Base-by-base conservation (phyloP, 1,140 invertebrate genomes). In the Lepeophtheirus salmonis region DNA sequence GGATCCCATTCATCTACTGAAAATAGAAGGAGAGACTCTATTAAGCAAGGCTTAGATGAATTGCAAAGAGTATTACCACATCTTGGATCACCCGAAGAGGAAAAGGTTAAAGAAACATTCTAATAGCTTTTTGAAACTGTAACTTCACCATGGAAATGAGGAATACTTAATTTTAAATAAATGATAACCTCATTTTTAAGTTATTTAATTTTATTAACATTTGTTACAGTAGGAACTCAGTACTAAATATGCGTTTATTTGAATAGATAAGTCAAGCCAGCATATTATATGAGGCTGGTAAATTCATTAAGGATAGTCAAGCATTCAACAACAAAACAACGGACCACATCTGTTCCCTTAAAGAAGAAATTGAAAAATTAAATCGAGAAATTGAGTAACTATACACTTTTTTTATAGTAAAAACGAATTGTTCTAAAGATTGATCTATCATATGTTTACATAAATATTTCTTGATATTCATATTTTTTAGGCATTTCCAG, bases 11-110 rank as follows among this genome's bases (percentile, higher is more conserved):
- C 30, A 12, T n/a, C 23, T 10, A 17, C 55, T 17, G 55, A 57
- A 25, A 57, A 17, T 41, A 25, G 25, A 17, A 2, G 55, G 16
- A 24, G 55, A 3, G 55, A 57, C 26, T 57, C 55, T 2, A 57
- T 57, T n/a, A 57, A 57, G 26, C 26, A 25, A 24, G 55, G 55
- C 16, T 23, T 57, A 13, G 55, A 57, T 17, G 55, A 57, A 21
- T 23, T 57, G 13, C 55, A 57, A 30, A 21, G 55, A 21, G 26
- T 21, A 17, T 30, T 57, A 21, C 55, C 55, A 24, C 55, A 57
- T 26, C 17, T 57, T 57, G 55, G 55, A 2, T 23, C 55, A 24
- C 55, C 55, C n/a, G 55, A 57, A 21, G 55, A 57, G 21, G 55
- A 57, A 57, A 57, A 57, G 30, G 55, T 57, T 12, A 22, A n/a